These are phyloP conservation scores for Haliclona indistincta DNA, from an alignment of 37 sponge, comb jelly and placozoan species.

Conservation along the genomic window DNA sequence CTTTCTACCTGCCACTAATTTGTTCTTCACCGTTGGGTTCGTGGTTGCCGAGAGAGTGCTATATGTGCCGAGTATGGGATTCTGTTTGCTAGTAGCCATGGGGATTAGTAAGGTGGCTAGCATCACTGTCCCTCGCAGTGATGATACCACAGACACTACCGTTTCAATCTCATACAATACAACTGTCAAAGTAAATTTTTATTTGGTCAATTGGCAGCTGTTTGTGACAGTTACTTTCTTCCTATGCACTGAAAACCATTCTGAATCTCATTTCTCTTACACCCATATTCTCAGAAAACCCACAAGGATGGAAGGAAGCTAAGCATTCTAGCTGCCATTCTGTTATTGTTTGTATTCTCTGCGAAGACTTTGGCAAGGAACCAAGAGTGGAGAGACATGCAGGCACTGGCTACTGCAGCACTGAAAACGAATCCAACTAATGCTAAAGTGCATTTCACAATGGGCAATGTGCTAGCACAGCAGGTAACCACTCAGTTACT, in stretches of 20 bases:
- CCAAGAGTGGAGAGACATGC: constrained; percentile 51
- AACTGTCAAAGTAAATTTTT: too few species aligned
- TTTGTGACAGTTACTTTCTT: too few species aligned
- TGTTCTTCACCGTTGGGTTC: constrained; percentile 85
- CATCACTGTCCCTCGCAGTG: too few species aligned
- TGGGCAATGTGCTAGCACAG: constrained; percentile 77
- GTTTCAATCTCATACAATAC: too few species aligned
- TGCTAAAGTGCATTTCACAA: constrained; percentile 67
- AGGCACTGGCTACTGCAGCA: constrained; percentile 46
- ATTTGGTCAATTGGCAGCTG: too few species aligned
- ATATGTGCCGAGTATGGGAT: constrained; percentile 90
- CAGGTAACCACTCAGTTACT: constrained; percentile 22
- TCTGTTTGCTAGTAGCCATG: constrained; percentile 47
- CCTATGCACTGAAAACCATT: too few species aligned
- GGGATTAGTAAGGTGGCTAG: too few species aligned
- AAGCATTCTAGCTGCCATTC: background rate
- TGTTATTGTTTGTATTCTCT: constrained; percentile 29
- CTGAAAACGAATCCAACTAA: constrained; percentile 62
- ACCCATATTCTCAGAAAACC: too few species aligned
- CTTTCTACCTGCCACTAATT: constrained; percentile 78
- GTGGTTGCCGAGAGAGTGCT: constrained; percentile 89
- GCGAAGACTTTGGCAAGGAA: constrained; percentile 66
- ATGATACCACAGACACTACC: too few species aligned
- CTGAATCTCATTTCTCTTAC: too few species aligned
- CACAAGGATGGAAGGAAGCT: too few species aligned